phyloP scores from a whole-genome alignment of 1,140 invertebrate species.

The Drosophila jambulina region DNA sequence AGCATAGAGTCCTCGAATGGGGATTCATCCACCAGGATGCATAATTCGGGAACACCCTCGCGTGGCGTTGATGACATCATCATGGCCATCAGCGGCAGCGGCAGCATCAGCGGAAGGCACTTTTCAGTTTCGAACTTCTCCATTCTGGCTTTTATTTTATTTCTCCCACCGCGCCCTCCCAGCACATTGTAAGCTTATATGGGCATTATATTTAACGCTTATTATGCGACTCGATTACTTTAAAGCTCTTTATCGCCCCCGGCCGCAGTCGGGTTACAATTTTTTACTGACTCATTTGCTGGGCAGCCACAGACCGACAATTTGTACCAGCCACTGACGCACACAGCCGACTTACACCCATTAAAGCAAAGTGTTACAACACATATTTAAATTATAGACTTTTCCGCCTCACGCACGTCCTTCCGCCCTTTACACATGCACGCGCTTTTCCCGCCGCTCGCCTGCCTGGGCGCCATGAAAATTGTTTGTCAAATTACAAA shows the following conservation, averaged over 20 bases:
- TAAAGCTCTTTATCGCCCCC: conserved; percentile 57
- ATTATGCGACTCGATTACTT: conserved; percentile 61
- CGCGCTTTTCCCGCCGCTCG: conserved; percentile 38
- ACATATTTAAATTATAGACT: conserved; percentile 64
- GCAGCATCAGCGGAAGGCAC: conserved; percentile 54
- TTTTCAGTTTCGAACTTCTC: conserved; percentile 41
- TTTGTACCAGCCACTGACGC: conserved; percentile 35
- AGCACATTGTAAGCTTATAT: conserved; percentile 43
- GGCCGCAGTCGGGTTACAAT: conserved; percentile 21
- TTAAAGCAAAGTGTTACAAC: conserved; percentile 62
- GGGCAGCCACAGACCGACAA: conserved; percentile 27
- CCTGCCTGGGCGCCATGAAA: conserved; percentile 24
- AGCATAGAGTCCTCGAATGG: conserved; percentile 19
- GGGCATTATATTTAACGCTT: conserved; percentile 70
- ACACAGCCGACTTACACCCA: conserved; percentile 40
- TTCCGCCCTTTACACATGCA: conserved; percentile 21
- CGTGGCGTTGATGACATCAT: conserved; percentile 60
- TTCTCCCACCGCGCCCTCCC: background rate
- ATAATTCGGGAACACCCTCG: conserved; percentile 63
- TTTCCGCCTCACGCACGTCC: conserved; percentile 42
- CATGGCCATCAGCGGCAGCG: conserved; percentile 35
- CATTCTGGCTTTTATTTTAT: conserved; percentile 39
- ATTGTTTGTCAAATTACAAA: conserved; percentile 47
- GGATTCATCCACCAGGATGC: conserved; percentile 52
- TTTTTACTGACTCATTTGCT: conserved; percentile 44